These are phyloP conservation scores for Caenorhabditis sulstoni DNA, from an alignment of 2,888 invertebrate genomes.

Conservation along the genomic window DNA sequence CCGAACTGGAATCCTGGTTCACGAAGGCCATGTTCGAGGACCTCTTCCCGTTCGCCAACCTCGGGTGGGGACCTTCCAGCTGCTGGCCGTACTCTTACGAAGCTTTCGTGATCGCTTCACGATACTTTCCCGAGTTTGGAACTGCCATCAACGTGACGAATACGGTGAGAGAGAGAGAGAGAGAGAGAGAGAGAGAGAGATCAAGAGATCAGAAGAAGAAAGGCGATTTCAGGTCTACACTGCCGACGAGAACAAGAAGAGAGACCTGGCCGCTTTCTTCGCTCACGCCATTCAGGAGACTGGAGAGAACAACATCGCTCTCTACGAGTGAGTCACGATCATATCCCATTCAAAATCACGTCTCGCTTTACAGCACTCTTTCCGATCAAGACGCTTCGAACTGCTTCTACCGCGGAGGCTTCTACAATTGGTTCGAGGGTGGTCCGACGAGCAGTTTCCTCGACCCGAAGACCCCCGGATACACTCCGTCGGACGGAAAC, in stretches of 20 bases:
- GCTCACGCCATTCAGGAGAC: conserved; percentile 78
- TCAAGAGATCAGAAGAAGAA: too few species aligned
- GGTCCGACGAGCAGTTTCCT: conserved; percentile 73
- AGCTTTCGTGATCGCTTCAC: conserved; percentile 74
- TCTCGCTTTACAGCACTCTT: not conserved
- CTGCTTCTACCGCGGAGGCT: conserved; percentile 78
- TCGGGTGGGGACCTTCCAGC: conserved; percentile 74
- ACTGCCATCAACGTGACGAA: conserved; percentile 66
- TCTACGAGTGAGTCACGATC: conserved; percentile 63
- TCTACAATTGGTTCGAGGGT: conserved; percentile 79
- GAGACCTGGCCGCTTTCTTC: conserved; percentile 77
- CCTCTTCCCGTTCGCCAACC: conserved; percentile 75
- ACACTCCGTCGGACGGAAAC: conserved; percentile 70
- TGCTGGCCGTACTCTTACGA: conserved; percentile 78
- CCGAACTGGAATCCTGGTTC: conserved; percentile 72
- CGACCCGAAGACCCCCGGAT: conserved; percentile 67
- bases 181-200: not conserved
- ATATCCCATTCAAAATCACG: too few species aligned
- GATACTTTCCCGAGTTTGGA: conserved; percentile 77
- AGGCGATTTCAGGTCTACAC: conserved; percentile 61
- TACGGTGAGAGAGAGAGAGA: conserved; percentile 52
- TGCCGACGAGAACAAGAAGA: conserved; percentile 66
- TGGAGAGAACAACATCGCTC: conserved; percentile 75
- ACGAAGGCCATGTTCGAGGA: conserved; percentile 74
- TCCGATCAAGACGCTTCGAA: conserved; percentile 66